Evolutionary conservation across 2,888 invertebrate species (phyloP), one percentile per base, ranked within the genome.

Genomic region (Sminthurinus aureus): DNA sequence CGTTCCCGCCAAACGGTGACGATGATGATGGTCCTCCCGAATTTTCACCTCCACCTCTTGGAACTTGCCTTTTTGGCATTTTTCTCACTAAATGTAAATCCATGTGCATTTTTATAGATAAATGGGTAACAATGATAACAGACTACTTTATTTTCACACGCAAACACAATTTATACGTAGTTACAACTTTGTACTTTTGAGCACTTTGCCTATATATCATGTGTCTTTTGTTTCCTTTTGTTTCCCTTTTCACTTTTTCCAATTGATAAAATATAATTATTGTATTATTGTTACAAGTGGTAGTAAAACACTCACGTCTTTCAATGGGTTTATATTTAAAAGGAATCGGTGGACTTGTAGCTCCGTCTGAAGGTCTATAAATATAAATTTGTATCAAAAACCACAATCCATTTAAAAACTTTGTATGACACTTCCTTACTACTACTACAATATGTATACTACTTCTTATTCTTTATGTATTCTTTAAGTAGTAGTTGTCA

Each of bases 281-380:
- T 52, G n/a, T 58, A 24, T 78, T 22, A 58, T 58, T 64, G 13
- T 78, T 78, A 50, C 83, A 91, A 90, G 15, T 90, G 6, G 22
- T 82, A 26, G 73, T 11, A 67, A 79, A 66, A 64, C 67, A 85
- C 87, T 85, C 90, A n/a, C 91, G 89, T 86, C 90, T 90, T 86
- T 92, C 91, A 26, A 91, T 90, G n/a, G 94, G 94, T 86, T 93
- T 93, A 89, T 94, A 95, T 3, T 92, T 93, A 89, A 95, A 95
- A 38, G 91, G 92, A 82, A 93, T 91, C 0, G 94, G 92, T 80
- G 94, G 94, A 84, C 94, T 94, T 69, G 91, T 91, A 84, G 94
- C 94, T 38, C 92, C 92, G 90, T 95, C 95, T 0, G 93, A 93
- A 6, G 95, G 95, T 4, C 97, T 58, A 15, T 52, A 52, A 52